Evolutionary conservation across 2,797 vertebrate species (phyloP).

Genomic region (Apogon talboti): DNA sequence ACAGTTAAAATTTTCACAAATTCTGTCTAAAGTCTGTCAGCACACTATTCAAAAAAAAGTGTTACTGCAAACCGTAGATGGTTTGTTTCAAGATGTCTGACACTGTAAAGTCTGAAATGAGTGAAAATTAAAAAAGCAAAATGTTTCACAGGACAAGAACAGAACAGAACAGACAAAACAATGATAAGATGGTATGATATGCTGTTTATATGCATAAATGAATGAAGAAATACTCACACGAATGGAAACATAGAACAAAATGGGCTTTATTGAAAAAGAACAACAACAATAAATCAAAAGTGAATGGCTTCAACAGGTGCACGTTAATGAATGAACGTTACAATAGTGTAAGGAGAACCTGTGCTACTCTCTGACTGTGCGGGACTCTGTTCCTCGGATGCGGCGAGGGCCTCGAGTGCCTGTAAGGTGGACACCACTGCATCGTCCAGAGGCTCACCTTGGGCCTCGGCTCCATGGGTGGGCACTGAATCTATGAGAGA

Average conservation of each 20-base stretch:
- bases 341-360: conserved; percentile 98
- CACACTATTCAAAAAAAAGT: too few relatives aligned
- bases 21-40: too few relatives aligned
- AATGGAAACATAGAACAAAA: conserved; percentile 83
- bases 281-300: conserved; percentile 81
- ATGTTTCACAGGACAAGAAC: conserved; percentile 48
- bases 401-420: conserved; percentile 93
- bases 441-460: conserved; percentile 88
- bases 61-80: background rate
- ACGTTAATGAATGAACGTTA: conserved; percentile 97
- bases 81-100: background rate
- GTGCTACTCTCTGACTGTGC: conserved; percentile 93
- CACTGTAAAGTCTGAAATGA: conserved; percentile 33
- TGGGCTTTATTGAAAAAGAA: conserved; percentile 79
- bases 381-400: conserved; percentile 92
- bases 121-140: conserved; percentile 54
- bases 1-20: background rate
- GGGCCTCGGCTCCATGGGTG: conserved; percentile 85
- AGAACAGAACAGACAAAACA: conserved; percentile 52
- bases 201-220: conserved; percentile 46
- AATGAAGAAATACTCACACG: conserved; percentile 77
- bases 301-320: conserved; percentile 84
- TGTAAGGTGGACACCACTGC: conserved; percentile 93
- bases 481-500: conserved; percentile 97
- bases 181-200: conserved; percentile 26